Conservation (phyloP, 2,888 invertebrate genomes). For the Acrobasis suavella region DNA sequence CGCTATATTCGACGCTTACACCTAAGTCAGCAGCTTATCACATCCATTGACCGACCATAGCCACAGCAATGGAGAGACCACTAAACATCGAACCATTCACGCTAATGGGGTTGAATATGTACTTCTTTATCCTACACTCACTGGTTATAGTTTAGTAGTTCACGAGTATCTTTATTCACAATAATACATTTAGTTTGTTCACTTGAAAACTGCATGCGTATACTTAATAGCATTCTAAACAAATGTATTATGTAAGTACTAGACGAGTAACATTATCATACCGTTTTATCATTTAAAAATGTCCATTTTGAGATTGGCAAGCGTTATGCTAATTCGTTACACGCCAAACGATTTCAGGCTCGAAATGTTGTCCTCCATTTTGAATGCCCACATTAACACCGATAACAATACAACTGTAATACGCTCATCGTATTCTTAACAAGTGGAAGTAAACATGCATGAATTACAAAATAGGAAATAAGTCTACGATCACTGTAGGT, state of each 20-base stretch:
- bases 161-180: constrained; percentile 38
- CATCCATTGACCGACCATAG: constrained; percentile 72
- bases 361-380: constrained; percentile 18
- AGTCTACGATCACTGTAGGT: constrained; percentile 9
- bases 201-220: constrained; percentile 22
- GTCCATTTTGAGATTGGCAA: constrained; percentile 10
- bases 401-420: constrained; percentile 24
- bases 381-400: constrained; percentile 2
- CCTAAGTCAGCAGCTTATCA: constrained; percentile 75
- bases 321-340: constrained; percentile 7
- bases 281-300: background rate
- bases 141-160: constrained; percentile 35
- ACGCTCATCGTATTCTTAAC: constrained; percentile 18
- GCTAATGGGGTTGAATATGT: constrained; percentile 43
- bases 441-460: constrained; percentile 22
- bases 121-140: constrained; percentile 44
- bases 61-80: constrained; percentile 55
- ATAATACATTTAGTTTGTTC: constrained; percentile 20
- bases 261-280: constrained; percentile 11
- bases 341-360: constrained; percentile 4
- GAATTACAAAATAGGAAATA: constrained; percentile 17
- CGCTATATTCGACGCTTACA: constrained; percentile 62
- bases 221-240: constrained; percentile 29
- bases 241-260: constrained; percentile 22
- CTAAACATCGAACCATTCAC: constrained; percentile 40